Base-by-base conservation (phyloP, 2,888 invertebrate genomes). In the Tetragonula carbonaria region DNA sequence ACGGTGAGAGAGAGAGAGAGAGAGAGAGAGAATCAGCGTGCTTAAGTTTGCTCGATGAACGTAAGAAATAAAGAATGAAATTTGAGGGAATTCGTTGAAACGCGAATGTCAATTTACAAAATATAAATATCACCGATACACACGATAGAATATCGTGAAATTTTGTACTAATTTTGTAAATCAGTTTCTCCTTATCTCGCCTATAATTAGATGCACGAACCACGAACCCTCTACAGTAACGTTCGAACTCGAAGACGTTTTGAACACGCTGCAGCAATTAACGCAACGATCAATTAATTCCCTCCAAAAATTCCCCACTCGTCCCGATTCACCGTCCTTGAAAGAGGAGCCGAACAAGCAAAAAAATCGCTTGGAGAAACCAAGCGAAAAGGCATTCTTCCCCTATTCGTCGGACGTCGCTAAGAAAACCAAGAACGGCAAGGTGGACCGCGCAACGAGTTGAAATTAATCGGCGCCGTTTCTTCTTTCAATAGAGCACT, bases 381-480 rank as follows among this genome's bases (percentile, higher is more conserved):
- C 38, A 14, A 38, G 28, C 33, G 14, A 23, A 33, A 33, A 50
- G 45, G 45, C 45, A 8, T 11, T 33, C 51, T 50, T 62, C 6
- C 67, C 16, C 62, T 5, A 23, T 45, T 23, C 21, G 33, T 5
- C 16, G 21, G 6, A 28, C 28, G 2, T 11, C 6, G 71, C 57
- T 59, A 28, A 21, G 59, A 50, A 62, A 18, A 45, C 45, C 38
- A 45, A 18, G 21, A 53, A 53, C 59, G 68, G 50, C 55, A 71
- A 82, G 72, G 59, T 77, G 77, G 78, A 76, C 59, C 71, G 59
- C 65, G 62, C 81, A 87, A 88, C 88, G 79, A 86, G 86, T 86
- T 85, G 87, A 88, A 90, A 90, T 90, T 90, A 90, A 90, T 90
- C 90, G 86, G 86, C 82, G 86, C 87, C 83, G 86, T 87, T 28